Base-by-base conservation (phyloP, 2,113 vertebrate genomes). In the Heliornis fulica region DNA sequence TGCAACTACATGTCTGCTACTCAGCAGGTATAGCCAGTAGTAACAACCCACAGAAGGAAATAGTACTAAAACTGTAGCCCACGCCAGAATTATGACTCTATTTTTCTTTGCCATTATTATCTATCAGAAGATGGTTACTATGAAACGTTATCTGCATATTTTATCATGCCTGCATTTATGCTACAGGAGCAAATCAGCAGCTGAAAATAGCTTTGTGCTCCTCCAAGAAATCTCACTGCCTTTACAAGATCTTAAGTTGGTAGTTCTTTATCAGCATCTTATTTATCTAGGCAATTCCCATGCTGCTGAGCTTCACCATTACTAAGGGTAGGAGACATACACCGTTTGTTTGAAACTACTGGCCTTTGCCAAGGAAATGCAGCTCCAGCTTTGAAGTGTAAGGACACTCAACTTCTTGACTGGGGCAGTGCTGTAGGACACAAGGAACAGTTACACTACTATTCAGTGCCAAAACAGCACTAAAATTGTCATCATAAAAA, bases 41-140 rank as follows among this genome's bases (percentile, higher is more conserved):
- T 72, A 94, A 93, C 50, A 90, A 80, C 48, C 79, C 48, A 25
- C 90, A 89, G 72, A 51, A 60, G 59, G 82, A 71, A 88, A 29
- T 0, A 6, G 38, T 8, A 25, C 61, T 89, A 70, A 79, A 96
- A 40, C 43, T 5, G 48, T 31, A 66, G 80, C 59, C 54, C 76
- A 82, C 29, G 6, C 64, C 64, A 92, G 80, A 92, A 63, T 94
- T 34, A 87, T 0, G 5, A 78, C 78, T 88, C 69, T 43, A 17
- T 66, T 89, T 96, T 95, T 79, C 69, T 89, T 79, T 25, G 3
- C 80, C 8, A 6, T 96, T 93, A 80, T 88, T 87, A 91, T 76
- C 84, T 59, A 81, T 83, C 83, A 89, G 57, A 84, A 93, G 72
- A 91, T 83, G 72, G 68, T 64, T 83, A 83, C 51, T 74, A 87